Percentiles rank a stretch among this genome's conserved stretches.
Conservation (phyloP, 2,888 invertebrate genomes). For the Drosophila glabriapex region DNA sequence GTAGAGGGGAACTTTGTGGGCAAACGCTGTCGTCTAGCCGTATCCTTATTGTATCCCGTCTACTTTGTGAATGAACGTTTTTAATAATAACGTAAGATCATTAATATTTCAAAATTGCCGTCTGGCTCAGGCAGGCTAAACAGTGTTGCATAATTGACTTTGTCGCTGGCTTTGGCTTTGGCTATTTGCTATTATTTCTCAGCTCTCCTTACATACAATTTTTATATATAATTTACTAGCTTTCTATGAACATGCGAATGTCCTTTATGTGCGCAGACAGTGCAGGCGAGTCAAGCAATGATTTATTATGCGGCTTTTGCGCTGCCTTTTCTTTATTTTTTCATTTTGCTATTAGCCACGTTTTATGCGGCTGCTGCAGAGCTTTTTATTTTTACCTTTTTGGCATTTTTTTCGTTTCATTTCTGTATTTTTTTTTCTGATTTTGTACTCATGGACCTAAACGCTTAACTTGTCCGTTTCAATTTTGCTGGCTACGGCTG, state of each 20-base stretch:
- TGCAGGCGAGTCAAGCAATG: slow-evolving; percentile 58
- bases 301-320: slow-evolving; percentile 76
- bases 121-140: slow-evolving; percentile 60
- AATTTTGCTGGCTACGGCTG: slow-evolving; percentile 55
- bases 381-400: slow-evolving; percentile 19
- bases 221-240: slow-evolving; percentile 56
- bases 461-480: slow-evolving; percentile 78
- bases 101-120: slow-evolving; percentile 75
- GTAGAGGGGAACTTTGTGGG: slow-evolving; percentile 57
- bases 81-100: slow-evolving; percentile 70
- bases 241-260: slow-evolving; percentile 71
- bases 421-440: slow-evolving; percentile 1
- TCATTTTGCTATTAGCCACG: slow-evolving; percentile 69
- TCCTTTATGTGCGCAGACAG: slow-evolving; percentile 56
- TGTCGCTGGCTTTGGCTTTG: slow-evolving; percentile 60
- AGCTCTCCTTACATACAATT: slow-evolving; percentile 23
- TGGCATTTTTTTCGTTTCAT: neutral
- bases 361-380: slow-evolving; percentile 56
- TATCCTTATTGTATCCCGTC: slow-evolving; percentile 9
- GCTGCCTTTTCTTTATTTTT: slow-evolving; percentile 29
- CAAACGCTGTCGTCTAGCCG: slow-evolving; percentile 4
- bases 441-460: slow-evolving; percentile 41
- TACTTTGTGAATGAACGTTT: slow-evolving; percentile 34
- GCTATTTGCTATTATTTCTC: slow-evolving; percentile 67
- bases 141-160: slow-evolving; percentile 79